Conservation (phyloP, 2,797 vertebrate species). For the Rhadinocentrus ornatus region DNA sequence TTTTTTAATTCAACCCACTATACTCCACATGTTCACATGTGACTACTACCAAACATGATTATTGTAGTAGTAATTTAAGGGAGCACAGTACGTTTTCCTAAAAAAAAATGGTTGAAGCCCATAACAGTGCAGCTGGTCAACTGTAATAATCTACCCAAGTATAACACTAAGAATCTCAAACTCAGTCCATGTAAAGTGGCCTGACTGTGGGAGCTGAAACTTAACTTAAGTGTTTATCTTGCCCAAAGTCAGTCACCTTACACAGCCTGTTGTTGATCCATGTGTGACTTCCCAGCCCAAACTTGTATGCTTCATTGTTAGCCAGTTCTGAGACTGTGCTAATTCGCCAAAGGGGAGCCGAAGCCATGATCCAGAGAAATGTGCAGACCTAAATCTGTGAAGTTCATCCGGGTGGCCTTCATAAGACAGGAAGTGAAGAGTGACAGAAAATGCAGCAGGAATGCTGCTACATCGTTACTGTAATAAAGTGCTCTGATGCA, state of each 20-base stretch:
- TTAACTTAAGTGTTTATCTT: neutral
- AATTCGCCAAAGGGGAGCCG: neutral
- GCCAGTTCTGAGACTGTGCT: neutral
- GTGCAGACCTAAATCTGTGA: neutral
- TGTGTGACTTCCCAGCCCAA: neutral
- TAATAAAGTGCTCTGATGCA: neutral
- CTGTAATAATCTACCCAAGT: neutral
- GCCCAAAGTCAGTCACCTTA: neutral
- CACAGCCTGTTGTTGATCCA: neutral
- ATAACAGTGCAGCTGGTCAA: neutral
- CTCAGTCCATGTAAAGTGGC: neutral
- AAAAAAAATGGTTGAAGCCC: neutral
- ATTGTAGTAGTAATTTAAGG: neutral
- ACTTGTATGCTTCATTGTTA: neutral
- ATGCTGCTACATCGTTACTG: neutral
- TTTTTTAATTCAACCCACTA: neutral
- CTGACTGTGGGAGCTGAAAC: neutral
- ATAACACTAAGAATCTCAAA: neutral
- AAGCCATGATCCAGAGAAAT: neutral
- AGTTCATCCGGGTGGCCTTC: neutral
- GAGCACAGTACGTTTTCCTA: neutral
- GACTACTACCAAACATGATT: neutral
- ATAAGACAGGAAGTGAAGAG: neutral
- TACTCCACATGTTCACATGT: conserved; percentile 4
- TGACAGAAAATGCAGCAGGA: neutral